These are phyloP conservation scores for Anoplophora glabripennis DNA, from an alignment of 1,140 invertebrate genomes.

Conservation along the genomic window DNA sequence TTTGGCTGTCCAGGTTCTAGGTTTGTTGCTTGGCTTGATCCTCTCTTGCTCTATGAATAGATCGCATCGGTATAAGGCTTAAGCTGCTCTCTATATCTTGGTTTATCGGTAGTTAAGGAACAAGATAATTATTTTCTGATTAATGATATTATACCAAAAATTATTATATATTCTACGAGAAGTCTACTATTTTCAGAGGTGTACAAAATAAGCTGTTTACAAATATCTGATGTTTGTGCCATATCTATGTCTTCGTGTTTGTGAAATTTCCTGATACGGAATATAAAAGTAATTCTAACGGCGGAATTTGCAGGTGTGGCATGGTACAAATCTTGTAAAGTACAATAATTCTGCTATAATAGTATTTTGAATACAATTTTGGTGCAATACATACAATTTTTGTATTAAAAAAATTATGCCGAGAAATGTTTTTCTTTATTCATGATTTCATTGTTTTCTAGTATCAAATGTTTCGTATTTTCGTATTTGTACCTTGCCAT, in stretches of 20 bases:
- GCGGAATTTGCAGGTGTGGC: too few species aligned
- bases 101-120: neutral
- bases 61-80: slow-evolving; percentile 68
- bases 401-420: too few species aligned
- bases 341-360: too few species aligned
- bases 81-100: slow-evolving; percentile 43
- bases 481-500: too few species aligned
- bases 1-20: slow-evolving; percentile 67
- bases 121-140: slow-evolving; percentile 10
- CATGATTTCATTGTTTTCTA: too few species aligned
- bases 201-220: slow-evolving; percentile 5
- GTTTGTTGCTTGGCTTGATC: slow-evolving; percentile 74
- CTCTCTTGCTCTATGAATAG: slow-evolving; percentile 73
- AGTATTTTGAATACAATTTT: too few species aligned
- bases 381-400: too few species aligned
- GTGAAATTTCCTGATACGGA: too few species aligned
- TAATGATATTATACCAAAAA: slow-evolving; percentile 8
- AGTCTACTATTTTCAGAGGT: neutral
- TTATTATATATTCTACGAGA: slow-evolving; percentile 17
- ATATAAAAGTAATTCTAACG: too few species aligned
- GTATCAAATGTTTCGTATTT: too few species aligned
- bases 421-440: too few species aligned
- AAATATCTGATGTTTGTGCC: slow-evolving; percentile 14
- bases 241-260: slow-evolving; percentile 6
- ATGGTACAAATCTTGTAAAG: too few species aligned